Evolutionary conservation across 2,888 invertebrate genomes (phyloP), one percentile per base, ranked within the genome.

Genomic region (Philhelius pedissequus): DNA sequence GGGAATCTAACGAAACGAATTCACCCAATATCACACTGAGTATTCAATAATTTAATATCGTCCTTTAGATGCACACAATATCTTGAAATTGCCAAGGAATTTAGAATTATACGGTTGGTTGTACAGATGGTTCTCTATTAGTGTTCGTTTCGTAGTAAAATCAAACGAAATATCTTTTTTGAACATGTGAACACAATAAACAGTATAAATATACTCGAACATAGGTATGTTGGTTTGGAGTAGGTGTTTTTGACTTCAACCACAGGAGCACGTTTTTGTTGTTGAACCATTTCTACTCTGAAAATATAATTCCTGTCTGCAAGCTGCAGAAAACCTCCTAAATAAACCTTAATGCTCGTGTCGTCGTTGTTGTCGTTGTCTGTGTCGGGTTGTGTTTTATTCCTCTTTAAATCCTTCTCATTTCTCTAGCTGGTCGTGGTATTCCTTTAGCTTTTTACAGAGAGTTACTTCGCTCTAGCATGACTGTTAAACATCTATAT

Each of bases 311-410:
- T 81, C 70, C 43, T 75, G 64, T 70, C 70, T 64, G 77, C 22
- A 35, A 54, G 48, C 60, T 52, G 45, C 60, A 38, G 62, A 73
- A 82, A 77, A 77, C 62, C 77, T 82, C 77, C 71, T 82, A 82
- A 82, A 82, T 77, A 82, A 82, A 58, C 81, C 77, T 52, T 77
- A 82, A 77, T 82, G 68, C 77, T 73, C 60, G 45, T 82, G 77
- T 82, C 77, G 68, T 77, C 76, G 77, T 54, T 48, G 68, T 77
- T 77, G 73, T 82, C 77, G 68, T 77, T 71, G 77, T 54, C 48
- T 60, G 73, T 77, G 73, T 82, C 68, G 70, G 68, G 68, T 62
- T 25, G 9, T 35, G 20, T 40, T 70, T 11, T n/a, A 54, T 48
- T 48, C 3, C 8, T 25, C 15, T 48, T 22, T 48, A 22, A 52